Evolutionary conservation across 2,888 invertebrate species (phyloP).

Genomic region (Onthophagus sagittarius): DNA sequence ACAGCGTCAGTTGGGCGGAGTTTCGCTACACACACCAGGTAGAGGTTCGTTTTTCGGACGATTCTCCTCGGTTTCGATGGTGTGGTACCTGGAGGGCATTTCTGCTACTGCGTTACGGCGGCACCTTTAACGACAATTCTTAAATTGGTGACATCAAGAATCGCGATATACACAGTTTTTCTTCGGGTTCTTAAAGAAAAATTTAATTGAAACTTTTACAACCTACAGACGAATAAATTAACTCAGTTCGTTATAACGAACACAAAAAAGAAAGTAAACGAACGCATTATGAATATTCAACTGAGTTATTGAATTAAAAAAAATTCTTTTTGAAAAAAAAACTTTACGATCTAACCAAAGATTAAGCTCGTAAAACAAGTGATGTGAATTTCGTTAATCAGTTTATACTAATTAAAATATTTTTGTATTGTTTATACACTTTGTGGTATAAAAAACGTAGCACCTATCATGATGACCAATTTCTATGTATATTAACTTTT

Average conservation of each 20-base stretch:
- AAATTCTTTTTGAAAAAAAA: background rate
- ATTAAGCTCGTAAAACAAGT: background rate
- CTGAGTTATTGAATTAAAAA: slow-evolving; percentile 22
- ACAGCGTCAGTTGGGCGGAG: slow-evolving; percentile 5
- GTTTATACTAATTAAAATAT: background rate
- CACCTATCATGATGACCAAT: too few relatives aligned
- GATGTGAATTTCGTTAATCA: background rate
- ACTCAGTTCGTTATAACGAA: background rate
- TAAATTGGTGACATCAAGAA: too few relatives aligned
- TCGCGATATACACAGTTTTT: too few relatives aligned
- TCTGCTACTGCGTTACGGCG: slow-evolving; percentile 4
- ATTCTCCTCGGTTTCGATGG: background rate
- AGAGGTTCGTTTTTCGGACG: slow-evolving; percentile 1
- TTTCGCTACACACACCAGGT: slow-evolving; percentile 4
- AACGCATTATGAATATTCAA: slow-evolving; percentile 20
- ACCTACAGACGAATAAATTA: background rate
- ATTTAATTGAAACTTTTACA: background rate
- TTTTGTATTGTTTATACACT: too few relatives aligned
- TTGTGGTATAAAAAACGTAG: too few relatives aligned
- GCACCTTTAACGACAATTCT: background rate
- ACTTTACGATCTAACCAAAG: background rate
- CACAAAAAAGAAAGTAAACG: slow-evolving; percentile 1
- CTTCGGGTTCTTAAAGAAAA: too few relatives aligned
- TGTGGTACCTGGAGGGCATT: background rate
- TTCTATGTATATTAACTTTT: too few relatives aligned